Conservation (phyloP, 2,888 invertebrate species). For the Melinaea marsaeus region DNA sequence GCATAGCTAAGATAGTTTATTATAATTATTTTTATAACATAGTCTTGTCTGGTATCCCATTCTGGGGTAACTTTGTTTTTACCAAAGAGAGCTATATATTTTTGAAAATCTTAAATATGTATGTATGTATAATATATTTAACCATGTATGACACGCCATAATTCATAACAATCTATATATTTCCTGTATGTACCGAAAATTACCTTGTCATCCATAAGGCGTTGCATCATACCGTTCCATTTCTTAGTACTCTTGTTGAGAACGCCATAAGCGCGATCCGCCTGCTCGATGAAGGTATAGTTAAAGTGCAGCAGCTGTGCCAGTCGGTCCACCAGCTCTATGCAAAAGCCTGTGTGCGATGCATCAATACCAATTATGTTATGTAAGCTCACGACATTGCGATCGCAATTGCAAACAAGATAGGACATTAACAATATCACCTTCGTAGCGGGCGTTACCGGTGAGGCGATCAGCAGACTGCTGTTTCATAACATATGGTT, state of each 20-base stretch:
- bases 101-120: not conserved
- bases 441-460: conserved; percentile 91
- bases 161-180: not conserved
- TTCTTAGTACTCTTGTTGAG: conserved; percentile 73
- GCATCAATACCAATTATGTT: conserved; percentile 2
- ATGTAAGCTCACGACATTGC: not conserved
- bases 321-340: conserved; percentile 90
- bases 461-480: conserved; percentile 79
- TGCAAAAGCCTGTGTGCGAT: conserved; percentile 86
- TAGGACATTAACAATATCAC: conserved; percentile 43
- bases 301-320: conserved; percentile 86
- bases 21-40: too few relatives aligned
- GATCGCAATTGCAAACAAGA: not conserved
- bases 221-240: conserved; percentile 86
- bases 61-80: too few relatives aligned
- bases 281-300: conserved; percentile 86
- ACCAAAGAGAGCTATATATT: not conserved
- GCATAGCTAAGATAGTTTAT: too few relatives aligned
- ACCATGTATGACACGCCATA: not conserved
- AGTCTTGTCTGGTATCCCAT: too few relatives aligned
- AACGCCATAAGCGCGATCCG: conserved; percentile 83
- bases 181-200: not conserved
- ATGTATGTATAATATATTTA: not conserved
- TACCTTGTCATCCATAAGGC: conserved; percentile 80
- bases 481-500: conserved; percentile 92